phyloP scores from a whole-genome alignment of 2,888 invertebrate genomes.

The Acanthacorydalis orientalis region DNA sequence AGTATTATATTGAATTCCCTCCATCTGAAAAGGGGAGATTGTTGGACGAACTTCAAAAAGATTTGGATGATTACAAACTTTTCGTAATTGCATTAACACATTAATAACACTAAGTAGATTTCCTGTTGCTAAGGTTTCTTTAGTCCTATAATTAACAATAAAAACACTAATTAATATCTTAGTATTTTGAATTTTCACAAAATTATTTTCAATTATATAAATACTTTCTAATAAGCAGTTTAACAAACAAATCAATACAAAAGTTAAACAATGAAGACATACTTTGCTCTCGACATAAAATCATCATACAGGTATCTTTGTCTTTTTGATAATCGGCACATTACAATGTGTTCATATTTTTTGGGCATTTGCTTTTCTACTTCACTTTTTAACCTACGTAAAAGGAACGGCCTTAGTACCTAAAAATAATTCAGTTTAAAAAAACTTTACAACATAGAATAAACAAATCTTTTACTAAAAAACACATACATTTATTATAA shows the following conservation, averaged over 20 bases:
- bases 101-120: slow-evolving; percentile 91
- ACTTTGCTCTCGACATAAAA: slow-evolving; percentile 94
- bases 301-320: slow-evolving; percentile 97
- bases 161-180: too few species aligned
- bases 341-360: slow-evolving; percentile 88
- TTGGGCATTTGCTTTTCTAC: slow-evolving; percentile 96
- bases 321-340: slow-evolving; percentile 86
- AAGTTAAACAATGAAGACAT: slow-evolving; percentile 24
- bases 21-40: slow-evolving; percentile 82
- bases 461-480: too few species aligned
- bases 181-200: too few species aligned
- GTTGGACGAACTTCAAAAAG: slow-evolving; percentile 94
- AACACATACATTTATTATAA: too few species aligned
- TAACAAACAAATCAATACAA: slow-evolving; percentile 7
- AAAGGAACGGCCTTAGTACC: slow-evolving; percentile 84
- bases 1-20: slow-evolving; percentile 49
- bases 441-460: slow-evolving; percentile 5
- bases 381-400: slow-evolving; percentile 81
- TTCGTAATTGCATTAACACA: slow-evolving; percentile 90
- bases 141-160: slow-evolving; percentile 73
- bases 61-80: slow-evolving; percentile 97
- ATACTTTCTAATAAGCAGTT: too few species aligned
- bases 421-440: slow-evolving; percentile 20
- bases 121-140: slow-evolving; percentile 81
- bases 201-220: too few species aligned